Evolutionary conservation across 2,888 invertebrate species (phyloP), one percentile per base, ranked within the genome.

Genomic region (Meteorus colon): DNA sequence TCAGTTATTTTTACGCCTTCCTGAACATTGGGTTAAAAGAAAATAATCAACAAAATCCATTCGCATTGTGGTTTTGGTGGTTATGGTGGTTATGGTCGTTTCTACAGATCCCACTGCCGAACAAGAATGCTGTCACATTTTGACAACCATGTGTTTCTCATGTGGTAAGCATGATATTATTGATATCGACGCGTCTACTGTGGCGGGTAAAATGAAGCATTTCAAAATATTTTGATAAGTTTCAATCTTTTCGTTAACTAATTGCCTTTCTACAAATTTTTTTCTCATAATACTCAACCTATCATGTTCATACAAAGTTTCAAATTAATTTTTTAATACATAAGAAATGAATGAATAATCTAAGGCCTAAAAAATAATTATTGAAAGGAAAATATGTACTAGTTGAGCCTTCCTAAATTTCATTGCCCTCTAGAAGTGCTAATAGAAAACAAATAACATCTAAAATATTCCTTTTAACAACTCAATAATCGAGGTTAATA

Each of bases 1-100:
- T 12, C 62, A 41, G 60, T 60, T 71, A 60, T 60, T 71, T 71
- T 71, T 71, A 71, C 29, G 62, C 60, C 62, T 34, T 10, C 31
- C 24, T 59, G 27, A 48, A 69, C 14, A 24, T 48, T 69, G 59
- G 8, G 12, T 1, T 24, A 12, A 59, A 19, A 24, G 3, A 69
- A 48, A 19, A 29, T 4, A 24, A 41, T 2, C 41, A 45, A 34
- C 1, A 65, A 65, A 16, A 14, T 65, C 10, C 37, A 66, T 19
- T 3, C 6, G n/a, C 19, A 19, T 24, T 66, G 2, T 19, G 4
- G 2, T 37, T 19, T 55, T n/a, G 4, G 55, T 19, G 55, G 55
- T 55, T 55, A 55, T n/a, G 4, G 55, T 19, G 55, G 24, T 55
- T 55, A 55, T 55, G 55, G n/a, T 55, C 55, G 19, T 48, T 14